Base-by-base conservation (phyloP, 1,140 invertebrate genomes). In the Cotesia typhae region DNA sequence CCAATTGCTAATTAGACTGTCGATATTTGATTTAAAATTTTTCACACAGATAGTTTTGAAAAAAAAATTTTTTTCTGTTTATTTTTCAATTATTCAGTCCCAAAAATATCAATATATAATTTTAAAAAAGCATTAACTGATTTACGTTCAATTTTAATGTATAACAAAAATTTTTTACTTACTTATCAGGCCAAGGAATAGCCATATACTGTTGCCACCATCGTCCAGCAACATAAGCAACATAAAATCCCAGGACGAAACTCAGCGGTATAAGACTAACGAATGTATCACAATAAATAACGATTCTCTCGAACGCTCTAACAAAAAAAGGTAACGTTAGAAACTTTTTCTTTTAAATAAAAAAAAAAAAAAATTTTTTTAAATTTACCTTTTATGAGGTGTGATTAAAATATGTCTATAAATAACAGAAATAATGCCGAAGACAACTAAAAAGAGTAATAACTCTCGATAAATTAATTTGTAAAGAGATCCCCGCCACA, bases 111-210 rank as follows among this genome's bases (percentile, higher is more conserved):
- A 10, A 47, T 9, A 9, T 6, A 9, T 7, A 47, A 47, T 47
- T 47, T 47, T 47, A 7, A 47, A 41, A 41, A 41, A 41, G 10
- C 6, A 47, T 7, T 3, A 47, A 47, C 41, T 47, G 41, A 28
- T 20, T 7, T 6, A 9, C 3, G 28, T 20, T 59, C 9, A 35
- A 20, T 20, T 28, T 6, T 20, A 20, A 9, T 7, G 1, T 20
- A 59, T 1, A 20, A 20, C 7, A 7, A 59, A 14, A 55, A n/a
- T 55, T 12, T 17, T n/a, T 51, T 74, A 82, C 87, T 86, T 84
- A 92, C 90, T 90, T 91, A 82, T 92, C 92, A 2, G 92, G 91
- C 92, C 92, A 93, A n/a, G 92, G 91, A 75, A 93, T 91, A 0
- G 90, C 89, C 79, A 88, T 88, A 77, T 91, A 93, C 79, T 93